Base-by-base conservation (phyloP, 2,888 invertebrate species). In the Torymus tubicola region DNA sequence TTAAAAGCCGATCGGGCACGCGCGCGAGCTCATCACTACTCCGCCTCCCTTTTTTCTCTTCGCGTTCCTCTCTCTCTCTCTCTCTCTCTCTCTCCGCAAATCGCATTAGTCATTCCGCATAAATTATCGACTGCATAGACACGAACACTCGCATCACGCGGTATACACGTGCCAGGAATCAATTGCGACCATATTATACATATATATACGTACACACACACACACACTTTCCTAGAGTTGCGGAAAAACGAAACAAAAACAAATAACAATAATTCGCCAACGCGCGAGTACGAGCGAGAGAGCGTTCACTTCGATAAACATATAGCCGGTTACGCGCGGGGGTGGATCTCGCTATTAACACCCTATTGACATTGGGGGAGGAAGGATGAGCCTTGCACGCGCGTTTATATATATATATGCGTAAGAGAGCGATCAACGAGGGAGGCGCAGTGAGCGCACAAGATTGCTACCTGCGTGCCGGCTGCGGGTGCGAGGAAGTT, bases 331-430 rank as follows among this genome's bases (percentile, higher is more conserved):
- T 76, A 76, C 13, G 21, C 31, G 31, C 16, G 14, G 18, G 50
- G 70, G 73, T 74, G 67, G 42, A 8, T 42, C 42, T 8, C 53
- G 58, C 21, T 21, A 77, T 77, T 69, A 68, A 73, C 55, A 21
- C 31, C 60, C 78, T 74, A 81, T 81, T 81, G 81, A 81, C 81
- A 81, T 69, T 74, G 74, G 64, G 57, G 65, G n/a, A 5, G 16
- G 10, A 50, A 55, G 21, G 24, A 11, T 16, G 18, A 50, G 76
- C 60, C 61, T 75, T 67, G 73, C 73, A 67, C 73, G 11, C 55
- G 67, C 72, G 16, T 16, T 13, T 31, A 18, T n/a, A 42, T 12
- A 52, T 18, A 2, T 50, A 14, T 52, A 21, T 21, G 21, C 21
- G 21, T 21, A 57, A 57, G 24, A 71, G 67, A 76, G 67, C 71